These are phyloP conservation scores for Drosophila neotestacea DNA, from an alignment of 2,888 invertebrate genomes.

Conservation along the genomic window DNA sequence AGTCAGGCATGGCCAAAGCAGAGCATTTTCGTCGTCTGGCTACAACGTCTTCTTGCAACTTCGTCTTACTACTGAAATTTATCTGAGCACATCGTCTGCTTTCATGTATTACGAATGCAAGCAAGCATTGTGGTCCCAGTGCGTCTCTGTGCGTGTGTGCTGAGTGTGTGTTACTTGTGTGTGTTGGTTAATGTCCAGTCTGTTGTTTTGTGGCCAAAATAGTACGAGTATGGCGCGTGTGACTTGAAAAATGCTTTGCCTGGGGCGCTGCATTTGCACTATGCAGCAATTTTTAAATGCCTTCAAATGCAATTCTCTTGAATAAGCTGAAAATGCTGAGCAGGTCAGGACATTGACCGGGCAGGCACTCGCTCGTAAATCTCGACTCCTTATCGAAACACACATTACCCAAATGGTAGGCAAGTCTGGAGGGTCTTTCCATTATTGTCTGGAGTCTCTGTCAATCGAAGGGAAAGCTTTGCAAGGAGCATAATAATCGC, in stretches of 20 bases:
- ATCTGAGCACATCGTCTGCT: conserved; percentile 63
- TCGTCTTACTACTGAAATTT: conserved; percentile 52
- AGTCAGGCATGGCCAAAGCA: conserved; percentile 59
- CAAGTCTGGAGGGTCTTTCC: conserved; percentile 1
- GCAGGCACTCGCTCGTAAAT: conserved; percentile 40
- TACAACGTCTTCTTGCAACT: conserved; percentile 57
- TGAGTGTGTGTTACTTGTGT: conserved; percentile 19
- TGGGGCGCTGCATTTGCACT: conserved; percentile 70
- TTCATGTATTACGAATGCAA: conserved; percentile 62
- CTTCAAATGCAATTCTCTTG: conserved; percentile 45
- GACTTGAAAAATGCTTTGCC: conserved; percentile 60
- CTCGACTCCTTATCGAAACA: conserved; percentile 41
- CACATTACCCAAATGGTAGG: conserved; percentile 27
- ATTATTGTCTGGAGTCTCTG: neutral
- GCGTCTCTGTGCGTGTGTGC: conserved; percentile 30
- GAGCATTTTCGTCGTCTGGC: conserved; percentile 46
- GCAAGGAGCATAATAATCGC: neutral
- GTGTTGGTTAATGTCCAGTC: conserved; percentile 61
- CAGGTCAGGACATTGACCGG: conserved; percentile 34
- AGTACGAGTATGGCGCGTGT: conserved; percentile 48
- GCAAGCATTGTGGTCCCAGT: conserved; percentile 45
- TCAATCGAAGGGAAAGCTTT: neutral
- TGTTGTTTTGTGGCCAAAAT: conserved; percentile 74
- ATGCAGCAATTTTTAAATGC: conserved; percentile 62
- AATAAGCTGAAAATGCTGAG: conserved; percentile 30